phyloP scores from a whole-genome alignment of 2,888 invertebrate genomes.

The Aphidius colemani region DNA sequence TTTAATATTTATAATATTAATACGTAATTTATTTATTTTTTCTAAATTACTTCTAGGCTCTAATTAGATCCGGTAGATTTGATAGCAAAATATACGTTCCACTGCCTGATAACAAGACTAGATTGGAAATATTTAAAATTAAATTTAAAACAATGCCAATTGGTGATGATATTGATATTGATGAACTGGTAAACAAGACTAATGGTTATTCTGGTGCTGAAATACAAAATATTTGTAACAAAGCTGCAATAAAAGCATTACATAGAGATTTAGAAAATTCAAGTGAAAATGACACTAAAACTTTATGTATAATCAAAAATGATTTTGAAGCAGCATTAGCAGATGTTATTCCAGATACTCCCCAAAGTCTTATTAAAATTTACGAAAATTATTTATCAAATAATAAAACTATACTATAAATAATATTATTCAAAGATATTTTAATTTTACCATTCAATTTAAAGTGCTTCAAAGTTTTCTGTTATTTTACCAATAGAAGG shows the following conservation, averaged over 20 bases:
- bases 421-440: background rate
- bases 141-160: conserved; percentile 77
- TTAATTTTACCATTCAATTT: too few relatives aligned
- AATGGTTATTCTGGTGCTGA: conserved; percentile 94
- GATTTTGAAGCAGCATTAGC: conserved; percentile 76
- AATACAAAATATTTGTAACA: conserved; percentile 85
- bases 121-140: conserved; percentile 81
- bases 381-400: conserved; percentile 69
- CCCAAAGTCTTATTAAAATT: conserved; percentile 70
- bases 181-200: conserved; percentile 71
- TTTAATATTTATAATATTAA: conserved; percentile 39
- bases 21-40: background rate
- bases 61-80: conserved; percentile 88
- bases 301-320: conserved; percentile 63
- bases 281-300: conserved; percentile 72
- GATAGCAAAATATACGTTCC: conserved; percentile 93
- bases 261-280: conserved; percentile 73
- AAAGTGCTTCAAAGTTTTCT: too few relatives aligned
- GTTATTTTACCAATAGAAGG: too few relatives aligned
- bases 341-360: conserved; percentile 78
- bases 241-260: conserved; percentile 85
- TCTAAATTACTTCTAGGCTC: conserved; percentile 64
- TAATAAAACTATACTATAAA: conserved; percentile 48
- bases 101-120: conserved; percentile 80
- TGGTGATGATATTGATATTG: conserved; percentile 68